Evolutionary conservation across 2,888 invertebrate genomes (phyloP), one percentile per base, ranked within the genome.

Genomic region (Pomacea canaliculata): DNA sequence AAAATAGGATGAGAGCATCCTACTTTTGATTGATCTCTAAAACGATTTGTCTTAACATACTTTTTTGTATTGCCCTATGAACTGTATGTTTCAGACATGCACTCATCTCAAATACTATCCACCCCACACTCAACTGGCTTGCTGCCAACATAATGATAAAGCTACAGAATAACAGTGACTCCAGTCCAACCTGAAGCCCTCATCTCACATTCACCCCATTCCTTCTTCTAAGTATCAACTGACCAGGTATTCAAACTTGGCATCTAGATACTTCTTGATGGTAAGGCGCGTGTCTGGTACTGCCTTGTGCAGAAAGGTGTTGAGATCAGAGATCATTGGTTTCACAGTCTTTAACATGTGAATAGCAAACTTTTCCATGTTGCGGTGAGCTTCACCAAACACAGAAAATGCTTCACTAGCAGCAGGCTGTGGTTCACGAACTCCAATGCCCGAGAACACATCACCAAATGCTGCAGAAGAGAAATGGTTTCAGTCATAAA

Each of bases 251-350:
- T 99, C 99, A 91, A 99, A 99, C 91, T 99, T 99, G 0, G 97
- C 96, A 91, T 99, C 99, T 0, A 99, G 96, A 91, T 99, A 99
- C 88, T 98, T 98, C 84, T 96, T 95, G 65, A 99, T 97, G 0
- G 99, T 99, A 59, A 99, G 92, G 87, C 97, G 95, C 0, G 99
- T 99, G 90, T 99, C 99, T 0, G 99, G 99, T 85, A 99, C 98
- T 0, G 99, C 99, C 92, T 99, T 91, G 90, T 97, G 94, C 0
- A 99, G 93, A 89, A 98, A 99, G 0, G 99, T 99, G 37, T 97
- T 97, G 92, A 99, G 94, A 91, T 99, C 99, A 66, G 95, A 94
- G 74, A 99, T 92, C 84, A 99, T 95, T 59, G 98, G 98, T 91
- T 97, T 98, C 19, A 97, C 93, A 80, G 95, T 94, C 90, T 97